Evolutionary conservation across 2,797 vertebrate species (phyloP), one percentile per base, ranked within the genome.

Genomic region (Pantherophis vulpinus): DNA sequence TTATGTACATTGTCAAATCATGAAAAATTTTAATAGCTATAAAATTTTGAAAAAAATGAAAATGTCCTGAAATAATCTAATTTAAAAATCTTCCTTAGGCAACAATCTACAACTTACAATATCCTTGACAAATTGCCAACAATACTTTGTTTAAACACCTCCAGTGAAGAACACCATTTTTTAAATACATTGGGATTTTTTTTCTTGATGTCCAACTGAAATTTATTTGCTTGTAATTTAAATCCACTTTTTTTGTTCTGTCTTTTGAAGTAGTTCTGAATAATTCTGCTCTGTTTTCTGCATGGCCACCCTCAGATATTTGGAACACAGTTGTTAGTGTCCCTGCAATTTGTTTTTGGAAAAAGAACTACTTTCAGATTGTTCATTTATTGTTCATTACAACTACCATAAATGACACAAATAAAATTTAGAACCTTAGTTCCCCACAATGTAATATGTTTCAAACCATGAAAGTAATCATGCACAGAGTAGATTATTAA

Each of bases 371-470:
- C 5, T 29, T 27, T 29, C 86, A 55, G 29, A 29, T 27, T 16
- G 13, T n/a, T 27, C 51, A 87, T 14, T 59, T 92, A 2, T 63
- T 94, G 94, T 1, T 83, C 94, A 25, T 94, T 37, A 90, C 47
- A 88, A 12, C 25, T 94, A 20, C 87, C 66, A 91, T 93, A 91
- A 86, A 83, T 88, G 92, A 8, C 1, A 29, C 2, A 91, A 86
- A 29, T 5, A 55, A 27, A 89, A 92, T 55, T 58, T 88, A 56
- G 51, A 42, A 11, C 86, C 0, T 87, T 79, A 25, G 55, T 91
- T 93, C 18, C 94, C 37, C 86, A 2, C 12, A 29, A 14, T 54
- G 20, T 95, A 87, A 54, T 8, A 89, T 89, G 2, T 18, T 63
- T 89, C 0, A 0, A 88, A 74, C 20, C 47, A 18, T 12, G 6